phyloP scores from a whole-genome alignment of 2,888 invertebrate genomes.

The Phalangium opilio region DNA sequence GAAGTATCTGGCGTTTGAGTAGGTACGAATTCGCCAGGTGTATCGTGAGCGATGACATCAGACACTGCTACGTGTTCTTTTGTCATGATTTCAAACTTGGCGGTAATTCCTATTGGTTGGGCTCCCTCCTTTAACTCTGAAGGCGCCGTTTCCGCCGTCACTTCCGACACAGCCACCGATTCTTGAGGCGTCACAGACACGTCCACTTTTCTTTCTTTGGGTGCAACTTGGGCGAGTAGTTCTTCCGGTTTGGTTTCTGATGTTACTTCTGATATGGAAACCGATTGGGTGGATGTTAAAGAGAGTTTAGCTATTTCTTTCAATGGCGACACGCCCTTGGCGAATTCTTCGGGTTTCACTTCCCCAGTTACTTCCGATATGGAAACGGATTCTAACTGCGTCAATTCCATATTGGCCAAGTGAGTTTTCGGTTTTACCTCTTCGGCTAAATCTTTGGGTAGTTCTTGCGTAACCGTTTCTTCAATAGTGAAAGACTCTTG shows the following conservation, averaged over 20 bases:
- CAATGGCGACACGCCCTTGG: slow-evolving; percentile 9
- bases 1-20: slow-evolving; percentile 9
- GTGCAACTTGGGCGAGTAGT: slow-evolving; percentile 3
- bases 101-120: slow-evolving; percentile 4
- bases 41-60: slow-evolving; percentile 13
- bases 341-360: slow-evolving; percentile 16
- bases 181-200: slow-evolving; percentile 12
- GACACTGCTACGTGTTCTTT: slow-evolving; percentile 15
- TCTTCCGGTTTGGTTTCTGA: slow-evolving; percentile 14
- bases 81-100: slow-evolving; percentile 2
- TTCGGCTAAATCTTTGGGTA: slow-evolving; percentile 7
- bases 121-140: slow-evolving; percentile 13
- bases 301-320: slow-evolving; percentile 8
- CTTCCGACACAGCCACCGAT: slow-evolving; percentile 14
- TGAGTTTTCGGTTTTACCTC: slow-evolving; percentile 9
- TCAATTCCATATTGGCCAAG: slow-evolving; percentile 11
- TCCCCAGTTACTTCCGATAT: slow-evolving; percentile 17
- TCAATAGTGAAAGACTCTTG: slow-evolving; percentile 4
- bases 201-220: slow-evolving; percentile 6
- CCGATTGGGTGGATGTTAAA: slow-evolving; percentile 13
- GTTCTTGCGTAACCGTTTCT: slow-evolving; percentile 6
- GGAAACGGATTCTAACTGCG: slow-evolving; percentile 17
- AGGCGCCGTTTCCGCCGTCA: slow-evolving; percentile 10
- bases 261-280: slow-evolving; percentile 17
- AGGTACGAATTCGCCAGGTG: slow-evolving; percentile 14